Base-by-base conservation (phyloP, 2,888 invertebrate genomes). In the Heteromyza rotundicornis region DNA sequence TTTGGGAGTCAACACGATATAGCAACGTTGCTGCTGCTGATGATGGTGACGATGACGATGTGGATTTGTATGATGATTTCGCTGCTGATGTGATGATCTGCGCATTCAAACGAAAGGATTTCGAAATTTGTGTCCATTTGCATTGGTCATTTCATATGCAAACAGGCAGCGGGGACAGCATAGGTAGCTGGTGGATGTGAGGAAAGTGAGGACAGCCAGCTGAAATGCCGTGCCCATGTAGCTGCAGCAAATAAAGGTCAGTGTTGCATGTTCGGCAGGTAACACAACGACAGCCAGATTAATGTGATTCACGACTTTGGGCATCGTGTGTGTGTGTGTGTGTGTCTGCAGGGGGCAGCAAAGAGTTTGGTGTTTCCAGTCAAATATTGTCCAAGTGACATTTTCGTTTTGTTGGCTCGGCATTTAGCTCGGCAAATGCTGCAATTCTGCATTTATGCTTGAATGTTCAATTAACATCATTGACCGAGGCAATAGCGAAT, bases 81-180 rank as follows among this genome's bases (percentile, higher is more conserved):
- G 50, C 32, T 57, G 57, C 16, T 57, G 49, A 19, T 49, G 35
- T 57, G 49, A 32, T 57, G 57, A 57, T 49, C 57, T 57, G 49
- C 19, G 35, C 49, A 57, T 57, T 57, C 57, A 50, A 50, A 47
- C 49, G 50, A 50, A 57, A 32, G 57, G 57, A 57, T 57, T 57
- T 57, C 47, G 57, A 19, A 57, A 57, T 49, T 44, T 57, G 47
- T 57, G 32, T 27, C 49, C 57, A 49, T 50, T 49, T 49, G 27
- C 32, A 27, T 24, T 20, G 32, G 35, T 49, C 27, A 32, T 57
- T 57, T 49, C 49, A 57, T 49, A 57, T 57, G 57, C 57, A 57
- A 56, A 56, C 47, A 20, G 47, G 47, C 20, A 47, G 23, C 12
- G 47, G 47, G 3, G 14, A 14, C 10, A 40, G n/a, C n/a, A n/a